phyloP scores from a whole-genome alignment of 92 coral and sea anemone species.

The Zoanthus sociatus region DNA sequence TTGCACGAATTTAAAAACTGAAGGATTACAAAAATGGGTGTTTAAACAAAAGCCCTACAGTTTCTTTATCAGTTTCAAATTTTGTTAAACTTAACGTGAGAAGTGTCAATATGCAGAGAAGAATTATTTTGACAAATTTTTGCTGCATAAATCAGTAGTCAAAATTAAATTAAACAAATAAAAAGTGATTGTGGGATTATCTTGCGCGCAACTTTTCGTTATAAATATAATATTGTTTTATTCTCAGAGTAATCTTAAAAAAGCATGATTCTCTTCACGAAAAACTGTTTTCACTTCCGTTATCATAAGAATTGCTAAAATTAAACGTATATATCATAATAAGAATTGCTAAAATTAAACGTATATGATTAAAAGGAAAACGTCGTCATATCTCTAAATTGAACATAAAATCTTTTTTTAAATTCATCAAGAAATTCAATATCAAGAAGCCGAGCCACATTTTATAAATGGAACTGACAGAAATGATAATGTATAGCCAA shows the following conservation, averaged over 20 bases:
- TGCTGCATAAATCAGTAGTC: no score
- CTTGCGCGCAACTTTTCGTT: neutral
- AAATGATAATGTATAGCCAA: neutral
- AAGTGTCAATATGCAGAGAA: neutral
- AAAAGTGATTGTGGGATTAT: no score
- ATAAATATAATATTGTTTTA: neutral
- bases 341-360: neutral
- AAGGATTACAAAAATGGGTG: no score
- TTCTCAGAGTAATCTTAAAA: neutral
- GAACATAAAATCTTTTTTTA: neutral
- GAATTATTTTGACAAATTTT: neutral
- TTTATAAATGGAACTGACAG: conserved; percentile 2
- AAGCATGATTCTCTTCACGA: neutral
- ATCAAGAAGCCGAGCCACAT: neutral
- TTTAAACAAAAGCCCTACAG: no score
- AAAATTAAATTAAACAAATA: no score
- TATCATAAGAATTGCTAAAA: neutral
- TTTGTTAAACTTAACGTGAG: no score
- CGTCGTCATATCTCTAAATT: neutral
- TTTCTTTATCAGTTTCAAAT: no score
- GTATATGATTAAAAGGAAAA: neutral
- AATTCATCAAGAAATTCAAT: neutral
- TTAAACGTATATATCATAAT: neutral
- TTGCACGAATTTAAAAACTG: no score
- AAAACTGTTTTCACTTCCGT: neutral